Evolutionary conservation across 2,797 vertebrate species (phyloP), one percentile per base, ranked within the genome.

Genomic region (Hoplostethus atlanticus): DNA sequence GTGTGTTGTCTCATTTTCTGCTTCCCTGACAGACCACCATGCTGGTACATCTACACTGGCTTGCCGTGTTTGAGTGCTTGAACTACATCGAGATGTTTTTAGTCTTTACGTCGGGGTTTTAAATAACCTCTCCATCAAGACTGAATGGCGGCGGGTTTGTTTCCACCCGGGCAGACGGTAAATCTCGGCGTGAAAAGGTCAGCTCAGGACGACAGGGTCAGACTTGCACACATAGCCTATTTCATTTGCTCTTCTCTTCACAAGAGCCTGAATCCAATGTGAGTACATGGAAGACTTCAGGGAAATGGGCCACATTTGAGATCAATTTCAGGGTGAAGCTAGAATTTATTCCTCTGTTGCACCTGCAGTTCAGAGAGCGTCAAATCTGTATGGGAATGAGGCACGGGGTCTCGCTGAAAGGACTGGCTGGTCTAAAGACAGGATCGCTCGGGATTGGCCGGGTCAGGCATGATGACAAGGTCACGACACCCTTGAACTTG

Each of bases 301-400:
- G 63, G 63, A 55, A 70, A 71, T 13, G 3, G 56, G 38, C 66
- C 71, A 58, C 61, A 63, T 50, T 69, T 76, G 51, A 80, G 63
- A 67, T 55, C 47, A 52, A 53, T 54, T 79, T 40, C 57, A 63
- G 69, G 53, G 17, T 17, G 51, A 79, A 67, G 63, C 57, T 10
- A 50, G 50, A 50, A 40, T 11, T 42, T 42, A 42, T 11, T 42
- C 7, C 7, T 40, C 54, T 54, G 61, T 40, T 44, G 36, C 51
- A 17, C 36, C 44, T 10, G 31, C 16, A 72, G 62, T 38, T 84
- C 38, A 40, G 38, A 40, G 40, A 44, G 11, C 40, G 2, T 78
- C 21, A 77, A 83, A 87, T 88, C 85, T 31, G 31, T 13, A 74
- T 88, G 81, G 86, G 84, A 91, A 81, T 60, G 76, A 75, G 59